Evolutionary conservation across 2,113 vertebrate species (phyloP), one percentile per base, ranked within the genome.

Genomic region (Polypterus senegalus): DNA sequence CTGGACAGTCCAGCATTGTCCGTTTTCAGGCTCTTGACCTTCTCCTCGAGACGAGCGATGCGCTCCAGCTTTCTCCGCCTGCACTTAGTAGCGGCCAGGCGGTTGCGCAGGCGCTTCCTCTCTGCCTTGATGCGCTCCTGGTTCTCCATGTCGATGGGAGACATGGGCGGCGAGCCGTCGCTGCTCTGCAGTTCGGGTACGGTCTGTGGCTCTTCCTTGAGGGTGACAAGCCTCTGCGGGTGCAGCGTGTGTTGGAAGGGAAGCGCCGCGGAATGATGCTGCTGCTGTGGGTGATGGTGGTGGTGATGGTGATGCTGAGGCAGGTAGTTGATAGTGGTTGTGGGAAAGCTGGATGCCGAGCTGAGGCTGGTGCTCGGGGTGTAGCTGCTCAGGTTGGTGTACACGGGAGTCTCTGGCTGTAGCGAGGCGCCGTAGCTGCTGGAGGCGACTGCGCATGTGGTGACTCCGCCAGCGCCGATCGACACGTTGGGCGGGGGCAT

Each of bases 71-170:
- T 95, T 79, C 93, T 82, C 78, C 86, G 77, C 70, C 93, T 85
- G 77, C 93, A 95, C 59, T 95, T 95, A 65, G 91, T 95, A 43
- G 92, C 93, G 0, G 92, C 93, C 65, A 92, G 71, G 6, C 93
- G 87, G 84, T 93, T 95, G 59, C 93, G 74, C 74, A 94, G 80
- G 72, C 88, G 70, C 78, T 95, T 90, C 65, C 93, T 78, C 77
- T 95, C 93, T 51, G 92, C 92, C 69, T 94, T 94, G 74, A 94
- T 91, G 59, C 79, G 74, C 75, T 95, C 93, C 77, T 94, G 92
- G 57, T 81, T 88, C 75, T 93, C 92, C 88, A 93, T 76, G 77
- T 94, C 82, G 76, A 94, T 93, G 3, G 93, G 92, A 0, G 93
- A 97, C 75, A 93, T 83, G 0, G 91, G 92, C 1, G 92, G 85